phyloP scores from a whole-genome alignment of 2,888 invertebrate species.

The Muschampia staudingeri region DNA sequence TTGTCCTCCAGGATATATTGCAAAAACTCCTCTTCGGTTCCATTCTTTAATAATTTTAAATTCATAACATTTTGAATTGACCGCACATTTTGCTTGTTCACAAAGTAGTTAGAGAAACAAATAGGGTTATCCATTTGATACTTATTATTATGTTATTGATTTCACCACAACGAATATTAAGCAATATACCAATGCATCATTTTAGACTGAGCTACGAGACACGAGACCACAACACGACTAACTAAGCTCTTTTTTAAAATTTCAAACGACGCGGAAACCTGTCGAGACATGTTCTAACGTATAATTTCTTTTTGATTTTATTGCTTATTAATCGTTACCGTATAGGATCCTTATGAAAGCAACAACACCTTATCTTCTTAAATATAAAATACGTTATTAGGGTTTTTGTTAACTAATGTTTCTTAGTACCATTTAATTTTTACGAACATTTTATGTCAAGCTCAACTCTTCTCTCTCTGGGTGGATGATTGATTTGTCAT shows the following conservation, averaged over 20 bases:
- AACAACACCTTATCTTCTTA: not conserved
- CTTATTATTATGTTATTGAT: not conserved
- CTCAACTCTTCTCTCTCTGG: too few species aligned
- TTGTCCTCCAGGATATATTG: constrained; percentile 73
- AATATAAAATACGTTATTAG: too few species aligned
- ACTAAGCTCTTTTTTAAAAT: constrained; percentile 1
- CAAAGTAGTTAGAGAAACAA: constrained; percentile 82
- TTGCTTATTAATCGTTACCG: not conserved
- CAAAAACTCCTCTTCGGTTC: constrained; percentile 62
- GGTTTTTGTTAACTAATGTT: too few species aligned
- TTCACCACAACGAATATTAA: not conserved
- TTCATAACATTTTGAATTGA: constrained; percentile 80
- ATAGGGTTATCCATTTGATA: constrained; percentile 74
- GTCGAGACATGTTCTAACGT: constrained; percentile 73
- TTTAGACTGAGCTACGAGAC: too few species aligned
- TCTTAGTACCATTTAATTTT: not conserved
- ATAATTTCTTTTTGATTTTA: constrained; percentile 4
- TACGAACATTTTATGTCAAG: not conserved
- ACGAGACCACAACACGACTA: too few species aligned
- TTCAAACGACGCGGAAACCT: constrained; percentile 80
- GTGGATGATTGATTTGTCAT: not conserved
- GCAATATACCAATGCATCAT: not conserved
- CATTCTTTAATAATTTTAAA: constrained; percentile 73
- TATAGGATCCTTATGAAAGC: not conserved
- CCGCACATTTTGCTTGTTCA: constrained; percentile 85